Base-by-base conservation (phyloP, 2,797 vertebrate species). In the Falco cherrug region DNA sequence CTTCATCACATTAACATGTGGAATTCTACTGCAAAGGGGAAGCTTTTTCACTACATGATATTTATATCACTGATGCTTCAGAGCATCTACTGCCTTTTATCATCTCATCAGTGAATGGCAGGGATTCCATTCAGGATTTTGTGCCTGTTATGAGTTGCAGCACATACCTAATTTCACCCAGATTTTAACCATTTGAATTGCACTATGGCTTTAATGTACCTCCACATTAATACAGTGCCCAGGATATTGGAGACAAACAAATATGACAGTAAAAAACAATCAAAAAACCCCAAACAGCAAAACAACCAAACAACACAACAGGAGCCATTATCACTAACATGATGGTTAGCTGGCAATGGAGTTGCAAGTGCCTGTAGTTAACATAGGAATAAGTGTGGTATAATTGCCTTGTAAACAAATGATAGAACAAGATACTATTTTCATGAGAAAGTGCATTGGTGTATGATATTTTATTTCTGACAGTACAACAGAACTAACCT, bases 281-380 rank as follows among this genome's bases (percentile, higher is more conserved):
- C 5, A 85, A 88, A 41, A 12, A 63, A 51, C 35, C 10, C 15
- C 41, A n/a, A 14, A 2, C 5, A 16, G 37, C 41, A 41, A 41
- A 41, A 41, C 39, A 37, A 37, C 19, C 24, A 63, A 41, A 35
- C 10, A 56, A 25, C 13, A n/a, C 25, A 67, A 47, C 3, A 67
- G 0, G 0, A 78, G 14, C 2, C 20, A 33, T 41, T 73, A 61
- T 54, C 21, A 56, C 5, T 54, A 39, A 43, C 20, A 17, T 0
- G 7, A 53, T 5, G 53, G 26, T 64, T 82, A 76, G 16, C 16
- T 1, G 0, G 35, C 28, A 78, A 69, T 0, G 68, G 33, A 82
- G 26, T n/a, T 70, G 28, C 8, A 83, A 50, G 33, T 59, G 57
- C 71, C 69, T 80, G 73, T 71, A 83, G 19, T 67, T 77, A 83